These are phyloP conservation scores for Falco biarmicus DNA, from an alignment of 2,797 vertebrate genomes.

Conservation along the genomic window DNA sequence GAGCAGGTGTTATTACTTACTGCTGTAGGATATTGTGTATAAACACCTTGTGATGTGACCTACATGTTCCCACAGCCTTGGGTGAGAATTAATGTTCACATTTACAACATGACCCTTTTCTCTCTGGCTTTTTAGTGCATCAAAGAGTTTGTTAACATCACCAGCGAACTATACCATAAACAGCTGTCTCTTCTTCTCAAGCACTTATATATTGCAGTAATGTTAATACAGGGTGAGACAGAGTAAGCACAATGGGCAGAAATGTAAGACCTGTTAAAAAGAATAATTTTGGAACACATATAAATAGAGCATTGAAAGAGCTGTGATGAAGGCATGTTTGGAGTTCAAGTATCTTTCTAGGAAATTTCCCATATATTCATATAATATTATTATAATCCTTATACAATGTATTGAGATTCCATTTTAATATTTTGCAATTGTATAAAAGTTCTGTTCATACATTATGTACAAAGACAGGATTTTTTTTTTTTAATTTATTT, in stretches of 20 bases:
- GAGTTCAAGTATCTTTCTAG: neutral
- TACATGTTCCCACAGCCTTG: neutral
- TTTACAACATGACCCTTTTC: conserved; percentile 9
- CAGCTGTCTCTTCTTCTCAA: neutral
- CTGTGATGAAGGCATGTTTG: neutral
- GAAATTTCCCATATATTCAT: neutral
- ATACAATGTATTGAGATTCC: neutral
- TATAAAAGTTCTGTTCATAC: neutral
- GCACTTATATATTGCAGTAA: neutral
- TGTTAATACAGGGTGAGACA: neutral
- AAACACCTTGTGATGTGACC: conserved; percentile 1
- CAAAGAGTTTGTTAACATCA: neutral
- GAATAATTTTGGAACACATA: neutral
- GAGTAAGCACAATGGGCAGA: neutral
- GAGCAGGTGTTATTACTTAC: neutral
- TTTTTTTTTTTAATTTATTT: no score
- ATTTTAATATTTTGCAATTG: neutral
- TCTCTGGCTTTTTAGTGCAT: neutral
- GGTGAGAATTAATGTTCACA: conserved; percentile 5
- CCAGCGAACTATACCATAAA: conserved; percentile 11
- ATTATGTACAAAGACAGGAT: neutral
- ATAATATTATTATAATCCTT: neutral
- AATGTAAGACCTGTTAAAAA: neutral
- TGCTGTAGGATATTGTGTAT: neutral
- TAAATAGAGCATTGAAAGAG: neutral